These are phyloP conservation scores for Melikaiella ostensackeni DNA, from an alignment of 2,888 invertebrate genomes.

Conservation along the genomic window DNA sequence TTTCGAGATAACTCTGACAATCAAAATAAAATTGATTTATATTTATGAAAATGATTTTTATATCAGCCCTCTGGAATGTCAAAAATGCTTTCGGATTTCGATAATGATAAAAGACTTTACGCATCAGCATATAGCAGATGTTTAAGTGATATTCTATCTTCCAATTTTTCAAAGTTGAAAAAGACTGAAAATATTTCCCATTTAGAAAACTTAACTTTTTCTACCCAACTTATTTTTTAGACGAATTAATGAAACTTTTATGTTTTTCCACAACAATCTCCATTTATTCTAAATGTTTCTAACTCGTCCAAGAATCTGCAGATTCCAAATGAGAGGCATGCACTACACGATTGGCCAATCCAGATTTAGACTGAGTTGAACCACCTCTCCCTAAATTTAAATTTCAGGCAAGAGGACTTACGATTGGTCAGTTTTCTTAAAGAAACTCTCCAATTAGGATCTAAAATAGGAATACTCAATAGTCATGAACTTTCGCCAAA, in stretches of 20 bases:
- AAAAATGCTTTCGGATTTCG: background rate
- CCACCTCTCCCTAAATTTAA: slow-evolving; percentile 7
- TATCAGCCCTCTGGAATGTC: background rate
- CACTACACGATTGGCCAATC: background rate
- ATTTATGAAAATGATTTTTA: background rate
- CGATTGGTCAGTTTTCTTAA: slow-evolving; percentile 7
- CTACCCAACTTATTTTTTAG: no score
- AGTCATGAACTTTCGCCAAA: background rate
- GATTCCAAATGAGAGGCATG: slow-evolving; percentile 2
- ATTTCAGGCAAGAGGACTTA: slow-evolving; percentile 7
- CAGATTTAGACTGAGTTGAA: background rate
- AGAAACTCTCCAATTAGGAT: background rate
- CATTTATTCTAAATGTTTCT: background rate
- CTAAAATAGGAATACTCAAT: slow-evolving; percentile 7
- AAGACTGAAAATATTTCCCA: background rate
- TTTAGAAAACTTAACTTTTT: no score
- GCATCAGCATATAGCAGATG: background rate
- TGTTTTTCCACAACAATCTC: no score
- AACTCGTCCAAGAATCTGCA: slow-evolving; percentile 2
- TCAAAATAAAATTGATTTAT: background rate
- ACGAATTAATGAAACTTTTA: no score
- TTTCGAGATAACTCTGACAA: background rate
- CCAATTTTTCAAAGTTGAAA: background rate
- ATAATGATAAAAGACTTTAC: background rate
- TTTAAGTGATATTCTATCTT: background rate